Percentiles rank a stretch among this genome's conserved stretches.
Evolutionary conservation across 1,140 invertebrate genomes (phyloP).

Genomic region (Drosophila simulans): DNA sequence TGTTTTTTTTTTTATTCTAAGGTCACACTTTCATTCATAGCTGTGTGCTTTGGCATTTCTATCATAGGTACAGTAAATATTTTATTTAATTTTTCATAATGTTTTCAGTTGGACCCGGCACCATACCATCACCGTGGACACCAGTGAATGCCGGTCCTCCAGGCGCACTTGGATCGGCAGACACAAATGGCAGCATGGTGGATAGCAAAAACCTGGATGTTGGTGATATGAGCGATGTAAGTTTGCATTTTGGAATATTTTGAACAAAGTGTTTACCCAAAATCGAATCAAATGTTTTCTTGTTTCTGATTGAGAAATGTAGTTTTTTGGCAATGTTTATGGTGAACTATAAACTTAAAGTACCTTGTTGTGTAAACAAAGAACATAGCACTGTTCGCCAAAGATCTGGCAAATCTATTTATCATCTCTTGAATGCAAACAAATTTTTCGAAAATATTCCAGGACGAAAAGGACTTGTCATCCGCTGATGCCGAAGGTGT

Average conservation of each 20-base stretch:
- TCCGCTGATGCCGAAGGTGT: conserved; percentile 99
- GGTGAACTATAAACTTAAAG: no score
- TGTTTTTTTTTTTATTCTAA: no score
- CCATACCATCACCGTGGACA: conserved; percentile 94
- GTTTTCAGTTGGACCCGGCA: conserved; percentile 89
- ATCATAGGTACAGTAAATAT: background rate
- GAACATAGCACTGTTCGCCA: no score
- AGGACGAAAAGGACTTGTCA: conserved; percentile 95
- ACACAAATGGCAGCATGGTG: conserved; percentile 91
- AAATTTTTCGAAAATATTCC: conserved; percentile 19
- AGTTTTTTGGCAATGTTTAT: no score
- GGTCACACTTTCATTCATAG: no score
- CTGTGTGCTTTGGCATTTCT: no score
- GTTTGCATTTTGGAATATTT: conserved; percentile 46
- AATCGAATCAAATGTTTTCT: no score
- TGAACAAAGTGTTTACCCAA: no score
- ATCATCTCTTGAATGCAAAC: background rate
- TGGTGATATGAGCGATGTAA: conserved; percentile 92
- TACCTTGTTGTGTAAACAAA: no score
- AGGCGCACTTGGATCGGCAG: conserved; percentile 89
- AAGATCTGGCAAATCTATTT: background rate
- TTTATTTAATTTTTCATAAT: background rate
- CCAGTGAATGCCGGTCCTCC: conserved; percentile 85
- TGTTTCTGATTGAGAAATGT: conserved; percentile 23
- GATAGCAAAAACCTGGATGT: conserved; percentile 93